Evolutionary conservation across 1,140 invertebrate species (phyloP), one percentile per base, ranked within the genome.

Genomic region (Mya arenaria): DNA sequence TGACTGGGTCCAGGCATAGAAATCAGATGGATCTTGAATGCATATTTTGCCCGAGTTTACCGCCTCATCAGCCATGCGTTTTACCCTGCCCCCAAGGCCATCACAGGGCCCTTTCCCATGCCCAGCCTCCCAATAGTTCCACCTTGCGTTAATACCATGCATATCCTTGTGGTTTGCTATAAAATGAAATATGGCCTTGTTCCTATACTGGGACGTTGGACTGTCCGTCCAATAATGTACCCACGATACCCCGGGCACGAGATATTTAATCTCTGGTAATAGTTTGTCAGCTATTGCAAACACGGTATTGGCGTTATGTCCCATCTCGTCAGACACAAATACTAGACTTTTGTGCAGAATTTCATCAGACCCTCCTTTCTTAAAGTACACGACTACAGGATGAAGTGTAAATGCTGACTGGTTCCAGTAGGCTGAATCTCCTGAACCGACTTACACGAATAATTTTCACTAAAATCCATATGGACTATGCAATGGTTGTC

Each of bases 181-280:
- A 1, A 55, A 0, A 58, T 83, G 28, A 41, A 85, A 85, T 0
- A 85, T 81, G 30, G 13, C 13, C 37, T 73, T 65, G 71, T 84
- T 84, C 36, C 83, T n/a, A 52, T 85, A 85, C 37, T 83, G 84
- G 19, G 68, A 68, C 15, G 84, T 75, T 6, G 78, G 84, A 37
- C 77, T 74, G 37, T 83, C 79, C 44, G 80, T 83, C 72, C 72
- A 83, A 65, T 85, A 83, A 41, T 85, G 13, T 41, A 41, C 36
- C 23, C 25, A 25, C 41, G 37, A 25, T 23, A 75, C 28, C 10
- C 13, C 19, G 17, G 72, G 77, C 4, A 36, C 23, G 4, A 68
- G n/a, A 36, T 15, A n/a, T 41, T 77, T 68, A 3, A 82, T 13
- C 30, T 62, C 52, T 23, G 79, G 55, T 6, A 85, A 37, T 17